A percentile compares a stretch with the other conserved stretches of the same genome.
phyloP scores from a whole-genome alignment of 2,113 vertebrate genomes.

The Rhinichthys klamathensis region DNA sequence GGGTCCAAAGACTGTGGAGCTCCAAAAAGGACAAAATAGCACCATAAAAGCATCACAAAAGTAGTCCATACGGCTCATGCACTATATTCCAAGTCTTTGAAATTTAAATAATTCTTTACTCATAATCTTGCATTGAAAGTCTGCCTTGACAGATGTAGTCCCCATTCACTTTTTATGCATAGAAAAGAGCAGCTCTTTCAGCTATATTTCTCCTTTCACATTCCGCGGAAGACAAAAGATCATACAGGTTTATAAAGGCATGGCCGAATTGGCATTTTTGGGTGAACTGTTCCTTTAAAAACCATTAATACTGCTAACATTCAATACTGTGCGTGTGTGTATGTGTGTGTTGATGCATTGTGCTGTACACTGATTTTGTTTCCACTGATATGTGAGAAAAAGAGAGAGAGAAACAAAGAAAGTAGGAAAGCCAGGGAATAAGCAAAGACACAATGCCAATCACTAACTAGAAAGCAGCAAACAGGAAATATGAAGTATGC shows the following conservation, averaged over 20 bases:
- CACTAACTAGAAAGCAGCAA: slow-evolving; percentile 58
- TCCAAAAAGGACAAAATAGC: slow-evolving; percentile 23
- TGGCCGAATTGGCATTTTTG: background rate
- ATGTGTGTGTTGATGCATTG: slow-evolving; percentile 53
- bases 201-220: background rate
- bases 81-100: slow-evolving; percentile 11
- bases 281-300: slow-evolving; percentile 26
- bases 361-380: slow-evolving; percentile 47
- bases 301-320: background rate
- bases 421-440: slow-evolving; percentile 54
- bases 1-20: background rate
- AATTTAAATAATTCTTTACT: background rate
- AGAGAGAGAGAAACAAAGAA: slow-evolving; percentile 28
- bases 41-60: slow-evolving; percentile 24
- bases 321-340: slow-evolving; percentile 13
- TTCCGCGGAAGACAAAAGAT: background rate
- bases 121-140: background rate
- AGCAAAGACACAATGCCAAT: slow-evolving; percentile 60
- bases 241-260: background rate
- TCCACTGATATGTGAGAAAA: slow-evolving; percentile 44
- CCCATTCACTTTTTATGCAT: background rate
- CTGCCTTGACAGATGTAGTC: background rate
- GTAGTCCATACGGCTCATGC: background rate
- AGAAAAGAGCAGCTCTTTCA: background rate
- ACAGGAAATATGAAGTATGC: slow-evolving; percentile 49